Percentiles rank a stretch among this genome's conserved stretches.
These are phyloP conservation scores for Myotis davidii DNA, from an alignment of 2,113 vertebrate species.

Conservation along the genomic window DNA sequence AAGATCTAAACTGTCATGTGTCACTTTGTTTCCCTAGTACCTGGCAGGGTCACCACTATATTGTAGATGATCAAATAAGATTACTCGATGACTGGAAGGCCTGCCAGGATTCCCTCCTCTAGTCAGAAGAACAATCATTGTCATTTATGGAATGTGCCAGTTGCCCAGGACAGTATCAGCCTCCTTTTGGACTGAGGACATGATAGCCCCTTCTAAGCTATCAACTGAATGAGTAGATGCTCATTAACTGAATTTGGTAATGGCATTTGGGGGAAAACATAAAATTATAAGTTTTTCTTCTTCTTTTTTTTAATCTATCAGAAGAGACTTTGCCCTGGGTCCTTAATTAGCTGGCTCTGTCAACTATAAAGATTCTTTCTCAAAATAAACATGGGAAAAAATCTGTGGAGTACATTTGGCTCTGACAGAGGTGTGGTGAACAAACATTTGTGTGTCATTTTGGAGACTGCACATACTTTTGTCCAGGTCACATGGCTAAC, in stretches of 20 bases:
- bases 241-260: neutral
- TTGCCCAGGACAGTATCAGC: neutral
- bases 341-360: constrained; percentile 78
- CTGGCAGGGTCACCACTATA: neutral
- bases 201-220: neutral
- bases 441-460: constrained; percentile 29
- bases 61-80: neutral
- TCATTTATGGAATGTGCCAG: neutral
- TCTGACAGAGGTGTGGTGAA: constrained; percentile 66
- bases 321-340: constrained; percentile 55
- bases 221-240: constrained; percentile 39
- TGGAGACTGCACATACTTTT: constrained; percentile 56
- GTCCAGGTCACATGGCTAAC: constrained; percentile 16
- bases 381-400: constrained; percentile 78
- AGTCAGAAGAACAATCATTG: neutral
- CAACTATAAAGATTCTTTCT: constrained; percentile 77
- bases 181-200: neutral
- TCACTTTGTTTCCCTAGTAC: neutral
- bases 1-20: neutral
- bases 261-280: constrained; percentile 42
- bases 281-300: constrained; percentile 52
- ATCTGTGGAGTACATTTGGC: constrained; percentile 66
- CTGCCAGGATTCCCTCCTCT: neutral
- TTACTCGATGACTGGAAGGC: neutral
- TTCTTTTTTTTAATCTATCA: constrained; percentile 35